A percentile compares a stretch with the other conserved stretches of the same genome.
phyloP scores from a whole-genome alignment of 2,888 invertebrate genomes.

The Teleogryllus oceanicus region DNA sequence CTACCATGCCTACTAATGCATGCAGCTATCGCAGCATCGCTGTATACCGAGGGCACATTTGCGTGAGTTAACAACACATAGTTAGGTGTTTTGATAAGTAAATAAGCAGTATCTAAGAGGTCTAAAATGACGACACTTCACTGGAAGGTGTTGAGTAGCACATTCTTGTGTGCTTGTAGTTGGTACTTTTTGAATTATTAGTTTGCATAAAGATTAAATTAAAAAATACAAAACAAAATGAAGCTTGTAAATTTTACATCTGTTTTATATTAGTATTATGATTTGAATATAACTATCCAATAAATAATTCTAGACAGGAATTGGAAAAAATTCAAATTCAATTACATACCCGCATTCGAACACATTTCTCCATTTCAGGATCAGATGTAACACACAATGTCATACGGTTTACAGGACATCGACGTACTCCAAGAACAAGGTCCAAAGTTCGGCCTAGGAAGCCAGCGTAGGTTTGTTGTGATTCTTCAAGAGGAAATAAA shows the following conservation, averaged over 20 bases:
- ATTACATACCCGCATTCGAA: conserved; percentile 76
- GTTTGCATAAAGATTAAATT: background rate
- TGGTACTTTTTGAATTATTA: too few species aligned
- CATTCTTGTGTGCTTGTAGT: too few species aligned
- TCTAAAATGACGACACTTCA: too few species aligned
- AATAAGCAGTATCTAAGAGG: too few species aligned
- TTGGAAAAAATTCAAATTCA: background rate
- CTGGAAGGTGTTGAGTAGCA: too few species aligned
- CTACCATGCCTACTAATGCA: too few species aligned
- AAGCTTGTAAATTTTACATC: background rate
- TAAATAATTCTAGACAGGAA: background rate
- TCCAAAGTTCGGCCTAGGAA: conserved; percentile 67
- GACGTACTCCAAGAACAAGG: conserved; percentile 68
- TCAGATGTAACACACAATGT: conserved; percentile 88
- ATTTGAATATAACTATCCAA: background rate
- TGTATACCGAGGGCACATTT: too few species aligned
- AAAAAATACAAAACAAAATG: background rate
- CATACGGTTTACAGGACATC: conserved; percentile 82
- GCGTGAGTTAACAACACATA: too few species aligned
- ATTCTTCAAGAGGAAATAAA: conserved; percentile 64
- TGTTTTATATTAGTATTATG: too few species aligned
- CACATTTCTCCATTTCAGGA: conserved; percentile 84
- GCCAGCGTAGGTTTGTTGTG: conserved; percentile 70
- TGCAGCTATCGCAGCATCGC: too few species aligned
- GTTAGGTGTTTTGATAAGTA: too few species aligned